These are phyloP conservation scores for Tipula vernalis DNA, from an alignment of 2,888 invertebrate genomes.

Conservation along the genomic window DNA sequence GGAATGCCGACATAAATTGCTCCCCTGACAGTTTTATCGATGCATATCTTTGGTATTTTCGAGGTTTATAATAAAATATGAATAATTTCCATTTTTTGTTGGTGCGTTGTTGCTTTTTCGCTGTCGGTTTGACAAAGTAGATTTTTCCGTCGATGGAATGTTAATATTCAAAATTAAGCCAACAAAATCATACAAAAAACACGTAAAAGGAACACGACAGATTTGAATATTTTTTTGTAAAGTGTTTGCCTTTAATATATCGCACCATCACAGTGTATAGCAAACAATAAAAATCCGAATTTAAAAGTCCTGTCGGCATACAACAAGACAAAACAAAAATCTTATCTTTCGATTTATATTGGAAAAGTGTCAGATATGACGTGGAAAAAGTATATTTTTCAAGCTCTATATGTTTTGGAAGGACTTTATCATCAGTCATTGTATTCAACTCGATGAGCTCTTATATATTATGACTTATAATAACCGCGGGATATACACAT, in stretches of 20 bases:
- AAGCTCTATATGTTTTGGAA: not conserved
- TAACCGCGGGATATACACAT: not conserved
- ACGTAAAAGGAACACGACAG: not conserved
- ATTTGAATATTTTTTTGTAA: not conserved
- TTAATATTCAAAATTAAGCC: not conserved
- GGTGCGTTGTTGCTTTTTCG: not conserved
- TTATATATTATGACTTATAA: not conserved
- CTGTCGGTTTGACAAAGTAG: not conserved
- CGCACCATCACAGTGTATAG: not conserved
- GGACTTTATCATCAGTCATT: not conserved
- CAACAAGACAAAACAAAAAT: not conserved
- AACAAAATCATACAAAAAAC: not conserved
- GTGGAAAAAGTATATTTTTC: not conserved
- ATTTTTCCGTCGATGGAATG: not conserved
- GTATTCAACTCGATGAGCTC: not conserved
- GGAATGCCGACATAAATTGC: not conserved
- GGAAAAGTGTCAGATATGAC: not conserved
- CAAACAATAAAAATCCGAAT: not conserved
- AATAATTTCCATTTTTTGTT: not conserved
- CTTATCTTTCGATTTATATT: not conserved
- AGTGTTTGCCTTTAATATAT: not conserved
- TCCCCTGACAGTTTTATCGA: not conserved
- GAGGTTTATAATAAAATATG: not conserved
- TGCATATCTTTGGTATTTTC: not conserved
- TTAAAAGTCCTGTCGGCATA: not conserved